A percentile compares a stretch with the other conserved stretches of the same genome.
phyloP scores from a whole-genome alignment of 1,140 invertebrate genomes.

The Formica exsecta region DNA sequence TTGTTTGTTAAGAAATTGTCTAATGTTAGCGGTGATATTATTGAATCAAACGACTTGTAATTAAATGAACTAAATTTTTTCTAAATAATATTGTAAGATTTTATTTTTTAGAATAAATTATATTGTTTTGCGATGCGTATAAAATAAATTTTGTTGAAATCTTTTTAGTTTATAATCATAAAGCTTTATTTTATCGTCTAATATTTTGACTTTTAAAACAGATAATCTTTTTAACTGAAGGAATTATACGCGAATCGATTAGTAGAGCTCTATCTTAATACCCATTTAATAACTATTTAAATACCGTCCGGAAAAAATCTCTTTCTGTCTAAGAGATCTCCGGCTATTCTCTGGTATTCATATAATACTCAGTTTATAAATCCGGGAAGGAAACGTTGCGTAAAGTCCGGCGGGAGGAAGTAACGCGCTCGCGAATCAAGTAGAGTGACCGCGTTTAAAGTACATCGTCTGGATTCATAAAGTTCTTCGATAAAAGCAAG shows the following conservation, averaged over 20 bases:
- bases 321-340: not conserved
- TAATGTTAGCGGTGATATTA: not conserved
- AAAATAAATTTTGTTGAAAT: not conserved
- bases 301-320: not conserved
- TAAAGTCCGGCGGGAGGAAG: not conserved
- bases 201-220: not conserved
- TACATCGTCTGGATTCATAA: slow-evolving; percentile 24
- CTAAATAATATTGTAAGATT: not conserved
- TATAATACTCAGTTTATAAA: slow-evolving; percentile 22
- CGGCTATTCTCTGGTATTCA: too few relatives aligned
- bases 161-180: not conserved
- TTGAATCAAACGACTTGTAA: not conserved
- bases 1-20: not conserved
- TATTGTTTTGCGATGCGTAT: not conserved
- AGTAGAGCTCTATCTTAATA: not conserved
- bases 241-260: not conserved
- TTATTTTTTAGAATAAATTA: not conserved
- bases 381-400: slow-evolving; percentile 46
- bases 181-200: not conserved
- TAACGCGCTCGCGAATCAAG: slow-evolving; percentile 39
- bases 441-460: slow-evolving; percentile 42
- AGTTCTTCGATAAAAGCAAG: not conserved
- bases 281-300: not conserved
- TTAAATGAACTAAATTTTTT: not conserved
- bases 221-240: not conserved